Evolutionary conservation across 2,888 invertebrate genomes (phyloP), one percentile per base, ranked within the genome.

Genomic region (Heteromyza rotundicornis): DNA sequence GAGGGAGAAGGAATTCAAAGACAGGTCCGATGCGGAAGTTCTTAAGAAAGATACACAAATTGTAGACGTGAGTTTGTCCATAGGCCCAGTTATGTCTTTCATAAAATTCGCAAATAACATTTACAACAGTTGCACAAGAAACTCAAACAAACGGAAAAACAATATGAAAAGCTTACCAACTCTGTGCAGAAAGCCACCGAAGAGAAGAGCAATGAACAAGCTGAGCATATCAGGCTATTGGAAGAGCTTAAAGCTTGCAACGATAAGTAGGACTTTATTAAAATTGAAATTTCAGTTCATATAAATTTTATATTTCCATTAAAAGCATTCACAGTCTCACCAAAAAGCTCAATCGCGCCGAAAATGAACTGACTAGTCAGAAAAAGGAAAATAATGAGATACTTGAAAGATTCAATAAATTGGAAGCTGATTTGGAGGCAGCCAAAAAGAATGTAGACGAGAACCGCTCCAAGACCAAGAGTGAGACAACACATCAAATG

Each of bases 41-140:
- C 40, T 49, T 2, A 59, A 58, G 2, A 47, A 2, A 35, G 24
- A 12, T 2, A 20, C 14, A 16, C 10, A 53, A 12, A 60, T n/a
- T n/a, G 5, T 8, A 32, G 59, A 8, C 7, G 2, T 62, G 24
- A 24, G n/a, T 24, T 47, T 32, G n/a, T 14, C 20, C 23, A 35
- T 7, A 17, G 2, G 12, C 19, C 3, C 1, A 24, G 1, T n/a
- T n/a, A n/a, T n/a, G n/a, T n/a, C n/a, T n/a, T n/a, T n/a, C n/a
- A n/a, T n/a, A n/a, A n/a, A n/a, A n/a, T n/a, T n/a, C n/a, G n/a
- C n/a, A n/a, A n/a, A n/a, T n/a, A n/a, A n/a, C n/a, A n/a, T n/a
- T n/a, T n/a, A n/a, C n/a, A n/a, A n/a, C 22, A 66, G 65, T 47
- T 68, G 23, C 58, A 64, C 32, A 66, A 64, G 3, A 68, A 67